Conservation (phyloP, 2,113 vertebrate genomes). For the Gopherus flavomarginatus region DNA sequence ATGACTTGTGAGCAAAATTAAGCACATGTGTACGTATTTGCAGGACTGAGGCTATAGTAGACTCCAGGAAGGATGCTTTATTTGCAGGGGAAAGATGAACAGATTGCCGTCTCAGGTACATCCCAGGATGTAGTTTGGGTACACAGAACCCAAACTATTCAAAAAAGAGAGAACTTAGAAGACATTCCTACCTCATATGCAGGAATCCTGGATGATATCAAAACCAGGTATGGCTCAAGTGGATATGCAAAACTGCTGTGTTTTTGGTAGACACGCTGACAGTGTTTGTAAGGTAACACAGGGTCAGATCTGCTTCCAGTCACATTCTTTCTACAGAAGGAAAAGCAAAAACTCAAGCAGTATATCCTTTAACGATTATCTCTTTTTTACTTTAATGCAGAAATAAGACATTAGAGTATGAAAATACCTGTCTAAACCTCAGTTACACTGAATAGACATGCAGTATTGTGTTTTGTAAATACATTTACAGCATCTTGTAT, state of each 20-base stretch:
- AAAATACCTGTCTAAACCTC: background rate
- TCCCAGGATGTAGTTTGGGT: background rate
- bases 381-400: background rate
- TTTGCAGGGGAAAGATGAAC: background rate
- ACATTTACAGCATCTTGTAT: rapidly evolving
- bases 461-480: background rate
- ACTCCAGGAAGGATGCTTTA: background rate
- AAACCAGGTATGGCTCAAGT: conserved; percentile 66
- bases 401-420: background rate
- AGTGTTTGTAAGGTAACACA: conserved; percentile 24
- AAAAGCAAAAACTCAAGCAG: background rate
- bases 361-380: background rate
- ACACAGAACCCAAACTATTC: background rate
- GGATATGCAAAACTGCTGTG: background rate
- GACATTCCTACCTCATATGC: conserved; percentile 84
- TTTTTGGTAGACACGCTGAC: background rate
- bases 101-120: background rate
- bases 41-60: background rate
- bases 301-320: conserved; percentile 42
- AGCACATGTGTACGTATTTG: background rate
- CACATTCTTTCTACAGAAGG: conserved; percentile 48
- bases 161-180: background rate
- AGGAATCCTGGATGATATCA: conserved; percentile 84
- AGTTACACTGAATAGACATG: background rate
- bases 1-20: background rate